Evolutionary conservation across 1,140 invertebrate species (phyloP).

Genomic region (Metaphire vulgaris): DNA sequence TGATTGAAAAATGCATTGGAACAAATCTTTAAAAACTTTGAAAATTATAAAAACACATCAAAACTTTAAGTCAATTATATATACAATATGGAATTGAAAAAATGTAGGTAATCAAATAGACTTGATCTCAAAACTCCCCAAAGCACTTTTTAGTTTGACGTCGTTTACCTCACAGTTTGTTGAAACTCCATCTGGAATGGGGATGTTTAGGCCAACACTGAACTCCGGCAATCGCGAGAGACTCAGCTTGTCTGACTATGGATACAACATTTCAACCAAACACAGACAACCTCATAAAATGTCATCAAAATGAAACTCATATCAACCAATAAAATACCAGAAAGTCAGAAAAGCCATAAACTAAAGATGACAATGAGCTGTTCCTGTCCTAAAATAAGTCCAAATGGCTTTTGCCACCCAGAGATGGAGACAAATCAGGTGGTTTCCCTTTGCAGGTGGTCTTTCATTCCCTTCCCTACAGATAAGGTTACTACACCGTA

Average conservation of each 20-base stretch:
- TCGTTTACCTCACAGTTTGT: neutral
- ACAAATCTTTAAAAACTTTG: conserved; percentile 45
- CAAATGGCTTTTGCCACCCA: too few relatives aligned
- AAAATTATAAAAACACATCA: conserved; percentile 50
- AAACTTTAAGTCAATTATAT: too few relatives aligned
- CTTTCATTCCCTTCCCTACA: too few relatives aligned
- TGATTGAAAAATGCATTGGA: conserved; percentile 9
- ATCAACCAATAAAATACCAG: neutral
- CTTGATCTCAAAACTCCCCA: neutral
- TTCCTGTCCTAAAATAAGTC: neutral
- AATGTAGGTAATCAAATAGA: too few relatives aligned
- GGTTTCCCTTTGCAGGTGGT: too few relatives aligned
- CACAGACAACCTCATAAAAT: neutral
- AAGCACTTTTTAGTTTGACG: neutral
- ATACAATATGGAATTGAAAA: too few relatives aligned
- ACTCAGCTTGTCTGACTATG: conserved; percentile 64
- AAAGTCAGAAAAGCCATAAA: neutral
- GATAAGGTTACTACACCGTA: too few relatives aligned
- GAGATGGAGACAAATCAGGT: too few relatives aligned
- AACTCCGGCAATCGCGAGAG: conserved; percentile 68
- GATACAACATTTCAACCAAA: conserved; percentile 11
- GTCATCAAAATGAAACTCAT: neutral
- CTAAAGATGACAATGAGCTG: neutral
- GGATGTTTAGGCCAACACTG: conserved; percentile 75
- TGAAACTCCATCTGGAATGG: conserved; percentile 61